phyloP scores from a whole-genome alignment of 2,113 vertebrate species.

The Pan troglodytes region NHGRI_mPanTro3-v2.1_pri NC_072412.2:66494001-66494500 shows the following conservation, averaged over 20 bases:
- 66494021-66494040: slow-evolving; percentile 44
- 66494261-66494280: slow-evolving; percentile 69
- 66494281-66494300: background rate
- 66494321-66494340: background rate
- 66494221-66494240: background rate
- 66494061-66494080: slow-evolving; percentile 27
- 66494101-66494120: slow-evolving; percentile 29
- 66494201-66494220: background rate
- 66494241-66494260: slow-evolving; percentile 36
- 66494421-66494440: too few relatives aligned
- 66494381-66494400: too few relatives aligned
- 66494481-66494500: too few relatives aligned
- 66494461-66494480: background rate
- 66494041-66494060: background rate
- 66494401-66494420: too few relatives aligned
- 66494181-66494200: slow-evolving; percentile 50
- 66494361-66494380: background rate
- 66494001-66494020: slow-evolving; percentile 31
- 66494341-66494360: background rate
- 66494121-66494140: slow-evolving; percentile 10
- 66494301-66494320: background rate
- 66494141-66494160: slow-evolving; percentile 59
- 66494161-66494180: slow-evolving; percentile 43
- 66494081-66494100: slow-evolving; percentile 46
- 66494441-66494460: too few relatives aligned